Conservation (phyloP, 2,113 vertebrate genomes). For the Ptilorrhoa leucosticta region DNA sequence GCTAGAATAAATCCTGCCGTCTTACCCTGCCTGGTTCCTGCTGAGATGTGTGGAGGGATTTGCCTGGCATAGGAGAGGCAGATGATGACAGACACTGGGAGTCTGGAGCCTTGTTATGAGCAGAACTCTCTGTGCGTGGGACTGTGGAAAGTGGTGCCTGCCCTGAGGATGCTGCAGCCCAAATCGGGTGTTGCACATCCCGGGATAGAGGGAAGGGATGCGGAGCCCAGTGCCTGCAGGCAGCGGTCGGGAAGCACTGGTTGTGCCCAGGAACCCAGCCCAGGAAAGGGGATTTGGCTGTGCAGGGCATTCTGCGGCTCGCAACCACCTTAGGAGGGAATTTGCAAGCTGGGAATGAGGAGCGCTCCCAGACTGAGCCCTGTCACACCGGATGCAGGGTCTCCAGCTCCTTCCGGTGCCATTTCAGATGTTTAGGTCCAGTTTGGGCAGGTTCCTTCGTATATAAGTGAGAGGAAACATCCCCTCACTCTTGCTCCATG, state of each 20-base stretch:
- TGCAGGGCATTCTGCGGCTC: not conserved
- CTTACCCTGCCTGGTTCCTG: not conserved
- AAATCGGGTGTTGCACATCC: not conserved
- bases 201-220: not conserved
- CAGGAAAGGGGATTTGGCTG: not conserved
- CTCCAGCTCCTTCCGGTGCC: not conserved
- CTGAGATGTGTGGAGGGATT: not conserved
- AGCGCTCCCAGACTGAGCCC: not conserved
- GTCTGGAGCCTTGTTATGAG: not conserved
- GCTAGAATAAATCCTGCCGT: slow-evolving; percentile 26
- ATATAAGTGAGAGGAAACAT: rapidly evolving
- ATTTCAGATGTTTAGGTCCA: not conserved
- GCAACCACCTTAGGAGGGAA: not conserved
- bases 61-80: not conserved
- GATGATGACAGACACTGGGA: not conserved
- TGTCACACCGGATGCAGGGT: not conserved
- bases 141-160: not conserved
- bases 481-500: rapidly evolving
- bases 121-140: not conserved
- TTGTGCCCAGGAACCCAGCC: not conserved
- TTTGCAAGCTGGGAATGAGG: not conserved
- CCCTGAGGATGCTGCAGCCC: not conserved
- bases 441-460: rapidly evolving
- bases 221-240: not conserved
- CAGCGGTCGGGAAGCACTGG: not conserved